A percentile compares a stretch with the other conserved stretches of the same genome.
Conservation (phyloP, 1,140 invertebrate species). For the Euglossa dilemma region DNA sequence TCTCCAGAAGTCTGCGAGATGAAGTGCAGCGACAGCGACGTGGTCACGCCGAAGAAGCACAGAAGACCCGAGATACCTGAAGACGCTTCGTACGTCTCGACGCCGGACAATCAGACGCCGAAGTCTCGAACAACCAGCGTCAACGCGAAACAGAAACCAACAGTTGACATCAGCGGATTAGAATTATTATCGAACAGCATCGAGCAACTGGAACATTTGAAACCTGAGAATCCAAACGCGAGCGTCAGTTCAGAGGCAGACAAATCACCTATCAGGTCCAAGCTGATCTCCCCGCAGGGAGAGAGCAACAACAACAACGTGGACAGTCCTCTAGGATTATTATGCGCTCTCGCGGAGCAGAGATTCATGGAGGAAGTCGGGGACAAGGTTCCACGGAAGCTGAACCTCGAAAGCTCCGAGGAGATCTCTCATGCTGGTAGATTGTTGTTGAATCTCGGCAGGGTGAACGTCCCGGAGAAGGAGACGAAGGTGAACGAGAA, state of each 20-base stretch:
- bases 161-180: slow-evolving; percentile 89
- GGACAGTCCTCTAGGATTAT: slow-evolving; percentile 88
- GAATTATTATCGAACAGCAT: slow-evolving; percentile 92
- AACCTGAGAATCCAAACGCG: slow-evolving; percentile 60
- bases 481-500: slow-evolving; percentile 63
- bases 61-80: rapidly evolving
- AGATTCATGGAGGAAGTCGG: slow-evolving; percentile 89
- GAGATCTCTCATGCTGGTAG: slow-evolving; percentile 68
- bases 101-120: not conserved
- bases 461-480: slow-evolving; percentile 53
- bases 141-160: slow-evolving; percentile 52
- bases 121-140: not conserved
- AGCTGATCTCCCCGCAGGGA: slow-evolving; percentile 59
- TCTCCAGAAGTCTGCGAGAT: not conserved
- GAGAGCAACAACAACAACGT: slow-evolving; percentile 82
- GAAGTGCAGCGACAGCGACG: too few relatives aligned
- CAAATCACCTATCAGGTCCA: slow-evolving; percentile 64
- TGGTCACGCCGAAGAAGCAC: not conserved
- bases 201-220: slow-evolving; percentile 85
- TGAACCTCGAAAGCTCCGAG: slow-evolving; percentile 65
- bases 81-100: not conserved
- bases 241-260: slow-evolving; percentile 30
- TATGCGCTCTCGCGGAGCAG: slow-evolving; percentile 93
- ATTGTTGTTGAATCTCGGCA: slow-evolving; percentile 67
- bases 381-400: slow-evolving; percentile 72